Percentiles rank a stretch among this genome's conserved stretches.
These are phyloP conservation scores for Pocota personata DNA, from an alignment of 2,888 invertebrate species.

Conservation along the genomic window DNA sequence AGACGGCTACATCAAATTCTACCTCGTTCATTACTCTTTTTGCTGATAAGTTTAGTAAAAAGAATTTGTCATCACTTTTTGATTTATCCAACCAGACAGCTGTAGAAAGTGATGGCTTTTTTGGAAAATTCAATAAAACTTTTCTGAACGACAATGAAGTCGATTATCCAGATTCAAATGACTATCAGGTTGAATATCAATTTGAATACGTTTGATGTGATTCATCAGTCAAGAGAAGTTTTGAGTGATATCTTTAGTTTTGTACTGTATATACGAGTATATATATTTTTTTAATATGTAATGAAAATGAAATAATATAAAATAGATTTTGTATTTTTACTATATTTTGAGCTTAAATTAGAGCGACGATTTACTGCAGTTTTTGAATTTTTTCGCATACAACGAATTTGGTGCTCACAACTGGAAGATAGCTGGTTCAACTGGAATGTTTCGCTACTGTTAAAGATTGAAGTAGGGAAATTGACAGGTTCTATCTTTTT, in stretches of 20 bases:
- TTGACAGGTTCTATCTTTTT: too few relatives aligned
- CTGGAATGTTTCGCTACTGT: too few relatives aligned
- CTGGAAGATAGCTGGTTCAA: too few relatives aligned
- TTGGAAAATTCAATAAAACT: constrained; percentile 2
- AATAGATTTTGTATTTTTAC: too few relatives aligned
- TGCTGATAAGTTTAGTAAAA: neutral
- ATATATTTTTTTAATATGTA: too few relatives aligned
- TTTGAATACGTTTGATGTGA: neutral
- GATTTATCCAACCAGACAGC: neutral
- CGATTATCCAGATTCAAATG: neutral
- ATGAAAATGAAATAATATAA: too few relatives aligned
- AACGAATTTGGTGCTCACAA: too few relatives aligned
- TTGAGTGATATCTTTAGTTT: neutral
- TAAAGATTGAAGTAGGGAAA: too few relatives aligned
- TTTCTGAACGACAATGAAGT: neutral
- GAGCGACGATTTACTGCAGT: too few relatives aligned
- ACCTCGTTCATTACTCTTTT: neutral
- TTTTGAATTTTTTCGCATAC: too few relatives aligned
- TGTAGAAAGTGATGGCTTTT: neutral
- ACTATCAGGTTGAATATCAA: neutral
- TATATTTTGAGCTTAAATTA: too few relatives aligned
- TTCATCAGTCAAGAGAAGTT: neutral
- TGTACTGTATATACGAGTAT: neutral
- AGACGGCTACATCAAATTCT: neutral
- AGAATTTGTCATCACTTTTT: neutral